A percentile compares a stretch with the other conserved stretches of the same genome.
These are phyloP conservation scores for Seriola quinqueradiata DNA, from an alignment of 2,113 vertebrate species.

Conservation along the genomic window DNA sequence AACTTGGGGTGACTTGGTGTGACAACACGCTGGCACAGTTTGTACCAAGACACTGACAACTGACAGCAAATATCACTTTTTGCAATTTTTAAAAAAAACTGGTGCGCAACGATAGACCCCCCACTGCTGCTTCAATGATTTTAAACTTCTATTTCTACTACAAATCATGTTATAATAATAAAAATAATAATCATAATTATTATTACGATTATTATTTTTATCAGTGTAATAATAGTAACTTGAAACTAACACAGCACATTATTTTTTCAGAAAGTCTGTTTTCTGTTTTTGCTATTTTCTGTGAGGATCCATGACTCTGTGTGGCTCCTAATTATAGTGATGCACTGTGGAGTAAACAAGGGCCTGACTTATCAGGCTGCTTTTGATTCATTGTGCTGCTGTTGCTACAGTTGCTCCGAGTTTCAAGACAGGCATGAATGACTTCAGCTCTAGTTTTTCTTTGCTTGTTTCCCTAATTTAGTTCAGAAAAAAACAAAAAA, in stretches of 20 bases:
- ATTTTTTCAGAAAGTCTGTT: neutral
- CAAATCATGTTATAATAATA: neutral
- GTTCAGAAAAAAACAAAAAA: neutral
- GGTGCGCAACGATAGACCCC: neutral
- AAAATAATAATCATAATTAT: neutral
- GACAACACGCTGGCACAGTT: neutral
- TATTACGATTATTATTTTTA: neutral
- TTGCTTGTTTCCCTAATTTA: conserved; percentile 40
- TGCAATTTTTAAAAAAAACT: neutral
- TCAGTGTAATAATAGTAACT: no score
- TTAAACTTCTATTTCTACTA: neutral
- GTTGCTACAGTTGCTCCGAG: neutral
- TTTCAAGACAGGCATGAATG: conserved; percentile 29
- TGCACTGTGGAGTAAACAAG: conserved; percentile 28
- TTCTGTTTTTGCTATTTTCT: conserved; percentile 18
- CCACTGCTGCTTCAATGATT: neutral
- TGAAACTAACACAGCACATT: neutral
- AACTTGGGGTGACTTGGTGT: neutral
- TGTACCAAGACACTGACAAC: neutral
- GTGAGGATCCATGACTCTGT: conserved; percentile 4
- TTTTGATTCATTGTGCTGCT: conserved; percentile 44
- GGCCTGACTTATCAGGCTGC: conserved; percentile 41
- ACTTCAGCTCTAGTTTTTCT: conserved; percentile 31
- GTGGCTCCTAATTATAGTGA: conserved; percentile 48
- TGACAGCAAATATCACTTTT: neutral